These are phyloP conservation scores for Slavum lentiscoides DNA, from an alignment of 2,888 invertebrate genomes.

Conservation along the genomic window DNA sequence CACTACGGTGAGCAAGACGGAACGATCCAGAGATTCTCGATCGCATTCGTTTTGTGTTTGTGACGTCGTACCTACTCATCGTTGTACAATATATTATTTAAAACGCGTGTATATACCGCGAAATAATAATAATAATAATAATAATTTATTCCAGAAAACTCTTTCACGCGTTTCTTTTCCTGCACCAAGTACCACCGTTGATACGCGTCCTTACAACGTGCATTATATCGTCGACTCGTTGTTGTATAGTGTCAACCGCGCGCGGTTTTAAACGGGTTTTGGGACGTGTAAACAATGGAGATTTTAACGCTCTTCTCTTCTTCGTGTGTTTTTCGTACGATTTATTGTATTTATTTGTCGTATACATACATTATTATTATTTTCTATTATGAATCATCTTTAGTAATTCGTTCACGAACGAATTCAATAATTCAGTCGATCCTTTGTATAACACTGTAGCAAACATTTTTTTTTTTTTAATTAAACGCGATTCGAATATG, in stretches of 20 bases:
- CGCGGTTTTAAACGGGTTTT: constrained; percentile 2
- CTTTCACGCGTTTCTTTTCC: neutral
- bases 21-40: neutral
- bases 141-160: constrained; percentile 23
- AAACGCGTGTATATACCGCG: neutral
- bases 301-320: neutral
- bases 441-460: too few species aligned
- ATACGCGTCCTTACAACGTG: too few species aligned
- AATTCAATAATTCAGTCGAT: neutral
- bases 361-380: too few species aligned
- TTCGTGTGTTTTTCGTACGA: constrained; percentile 1
- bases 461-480: too few species aligned
- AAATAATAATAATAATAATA: constrained; percentile 27
- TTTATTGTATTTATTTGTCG: neutral
- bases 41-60: neutral
- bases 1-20: neutral
- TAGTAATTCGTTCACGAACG: neutral
- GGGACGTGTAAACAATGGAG: constrained; percentile 35
- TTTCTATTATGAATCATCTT: too few species aligned
- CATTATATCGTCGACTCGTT: too few species aligned
- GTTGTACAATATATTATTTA: too few species aligned
- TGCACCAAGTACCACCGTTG: neutral
- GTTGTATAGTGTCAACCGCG: neutral
- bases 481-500: too few species aligned
- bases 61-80: too few species aligned